A percentile compares a stretch with the other conserved stretches of the same genome.
Evolutionary conservation across 2,113 vertebrate species (phyloP).

Genomic region (Calidris pugnax): DNA sequence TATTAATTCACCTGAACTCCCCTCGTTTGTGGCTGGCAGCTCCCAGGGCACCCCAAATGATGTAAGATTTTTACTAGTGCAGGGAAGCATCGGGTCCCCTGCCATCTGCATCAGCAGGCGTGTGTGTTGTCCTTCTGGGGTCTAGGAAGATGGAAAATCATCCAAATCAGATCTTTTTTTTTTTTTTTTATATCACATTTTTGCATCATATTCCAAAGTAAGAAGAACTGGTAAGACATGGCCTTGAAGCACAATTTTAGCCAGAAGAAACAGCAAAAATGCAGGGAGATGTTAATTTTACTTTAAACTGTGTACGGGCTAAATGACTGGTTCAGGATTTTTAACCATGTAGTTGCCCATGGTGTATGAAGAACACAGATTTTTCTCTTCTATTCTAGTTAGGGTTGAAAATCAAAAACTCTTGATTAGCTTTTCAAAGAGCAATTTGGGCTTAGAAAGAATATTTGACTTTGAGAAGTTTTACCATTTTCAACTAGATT

Average conservation of each 20-base stretch:
- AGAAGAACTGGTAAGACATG: accelerated
- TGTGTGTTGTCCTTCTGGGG: accelerated
- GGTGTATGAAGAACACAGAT: neutral
- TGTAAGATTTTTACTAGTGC: neutral
- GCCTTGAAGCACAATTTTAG: neutral
- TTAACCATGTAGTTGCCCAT: neutral
- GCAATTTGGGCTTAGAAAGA: neutral
- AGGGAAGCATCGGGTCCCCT: neutral
- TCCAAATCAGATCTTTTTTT: neutral
- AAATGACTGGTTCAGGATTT: neutral
- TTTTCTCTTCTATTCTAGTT: neutral
- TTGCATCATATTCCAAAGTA: neutral
- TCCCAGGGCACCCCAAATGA: neutral
- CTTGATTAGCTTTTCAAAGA: neutral
- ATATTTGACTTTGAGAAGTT: neutral
- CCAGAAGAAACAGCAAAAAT: neutral
- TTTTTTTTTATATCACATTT: neutral
- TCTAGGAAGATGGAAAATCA: neutral
- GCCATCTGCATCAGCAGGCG: neutral
- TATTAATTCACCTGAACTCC: neutral
- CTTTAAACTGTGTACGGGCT: neutral
- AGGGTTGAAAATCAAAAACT: neutral
- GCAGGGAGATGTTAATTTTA: accelerated
- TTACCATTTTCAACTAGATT: neutral
- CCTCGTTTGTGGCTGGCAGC: neutral